These are phyloP conservation scores for Elegia similella DNA, from an alignment of 2,888 invertebrate species.

Conservation along the genomic window DNA sequence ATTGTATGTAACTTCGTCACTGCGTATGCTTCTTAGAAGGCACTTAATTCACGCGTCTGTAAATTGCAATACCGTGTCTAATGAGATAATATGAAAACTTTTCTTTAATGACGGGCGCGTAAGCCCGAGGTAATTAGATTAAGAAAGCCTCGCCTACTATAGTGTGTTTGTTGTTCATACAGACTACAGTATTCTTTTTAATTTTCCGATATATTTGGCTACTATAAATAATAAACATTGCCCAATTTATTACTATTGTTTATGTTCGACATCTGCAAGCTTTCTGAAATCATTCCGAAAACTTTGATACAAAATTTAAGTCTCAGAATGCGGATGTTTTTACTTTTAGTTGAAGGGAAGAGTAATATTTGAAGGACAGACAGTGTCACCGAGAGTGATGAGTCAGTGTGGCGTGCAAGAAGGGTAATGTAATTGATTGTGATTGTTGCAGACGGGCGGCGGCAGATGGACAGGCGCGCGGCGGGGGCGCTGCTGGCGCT, in stretches of 20 bases:
- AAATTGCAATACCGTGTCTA: constrained; percentile 13
- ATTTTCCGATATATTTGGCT: too few relatives aligned
- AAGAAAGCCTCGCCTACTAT: neutral
- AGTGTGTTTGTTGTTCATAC: neutral
- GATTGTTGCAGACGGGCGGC: constrained; percentile 70
- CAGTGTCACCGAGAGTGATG: constrained; percentile 21
- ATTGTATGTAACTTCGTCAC: neutral
- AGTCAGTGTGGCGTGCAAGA: neutral
- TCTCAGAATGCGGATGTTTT: neutral
- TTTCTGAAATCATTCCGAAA: too few relatives aligned
- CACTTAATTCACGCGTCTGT: neutral
- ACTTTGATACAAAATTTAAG: too few relatives aligned
- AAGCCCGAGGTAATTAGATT: constrained; percentile 6
- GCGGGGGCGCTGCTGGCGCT: constrained; percentile 79
- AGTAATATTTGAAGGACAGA: constrained; percentile 12
- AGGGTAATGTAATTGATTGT: constrained; percentile 41
- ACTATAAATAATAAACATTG: too few relatives aligned
- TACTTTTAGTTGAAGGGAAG: neutral
- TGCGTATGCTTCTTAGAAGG: neutral
- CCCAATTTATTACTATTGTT: too few relatives aligned
- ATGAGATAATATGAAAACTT: constrained; percentile 11
- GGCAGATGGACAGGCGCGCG: constrained; percentile 79
- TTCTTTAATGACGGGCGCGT: neutral
- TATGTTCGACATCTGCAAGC: too few relatives aligned
- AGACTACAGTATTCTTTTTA: too few relatives aligned